Evolutionary conservation across 2,888 invertebrate genomes (phyloP).

Genomic region (Hydriomena furcata): DNA sequence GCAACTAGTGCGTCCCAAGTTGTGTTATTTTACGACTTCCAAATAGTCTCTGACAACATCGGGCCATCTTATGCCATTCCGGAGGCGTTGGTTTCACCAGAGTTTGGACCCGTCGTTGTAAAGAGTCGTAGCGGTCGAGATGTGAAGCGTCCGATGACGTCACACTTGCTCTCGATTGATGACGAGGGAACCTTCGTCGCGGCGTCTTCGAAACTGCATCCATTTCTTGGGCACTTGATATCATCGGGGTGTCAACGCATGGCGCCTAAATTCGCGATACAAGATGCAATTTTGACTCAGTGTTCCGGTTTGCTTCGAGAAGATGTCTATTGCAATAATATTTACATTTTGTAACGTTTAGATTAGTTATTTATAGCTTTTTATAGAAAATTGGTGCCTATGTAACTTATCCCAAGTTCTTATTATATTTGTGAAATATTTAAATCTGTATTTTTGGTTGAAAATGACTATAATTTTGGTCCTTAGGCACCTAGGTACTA

Average conservation of each 20-base stretch:
- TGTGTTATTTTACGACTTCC: slow-evolving; percentile 57
- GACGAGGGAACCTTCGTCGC: slow-evolving; percentile 66
- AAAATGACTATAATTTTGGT: no score
- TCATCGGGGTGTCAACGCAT: slow-evolving; percentile 52
- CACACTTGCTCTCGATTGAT: slow-evolving; percentile 53
- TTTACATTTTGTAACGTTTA: slow-evolving; percentile 56
- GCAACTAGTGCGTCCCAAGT: slow-evolving; percentile 46
- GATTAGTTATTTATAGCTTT: slow-evolving; percentile 23
- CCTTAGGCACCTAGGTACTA: no score
- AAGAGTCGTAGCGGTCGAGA: slow-evolving; percentile 10
- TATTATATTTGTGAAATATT: slow-evolving; percentile 6
- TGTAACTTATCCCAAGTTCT: slow-evolving; percentile 8
- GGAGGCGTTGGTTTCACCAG: slow-evolving; percentile 33
- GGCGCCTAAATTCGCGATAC: slow-evolving; percentile 58
- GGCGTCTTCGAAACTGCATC: slow-evolving; percentile 57
- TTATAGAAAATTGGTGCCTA: slow-evolving; percentile 14
- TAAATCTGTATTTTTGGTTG: no score
- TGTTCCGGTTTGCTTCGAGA: slow-evolving; percentile 55
- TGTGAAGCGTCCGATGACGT: slow-evolving; percentile 15
- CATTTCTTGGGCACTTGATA: slow-evolving; percentile 59
- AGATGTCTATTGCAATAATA: slow-evolving; percentile 61
- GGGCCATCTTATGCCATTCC: slow-evolving; percentile 43
- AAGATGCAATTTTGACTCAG: slow-evolving; percentile 54
- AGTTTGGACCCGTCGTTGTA: background rate
- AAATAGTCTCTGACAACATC: slow-evolving; percentile 44